Percentiles rank a stretch among this genome's conserved stretches.
These are phyloP conservation scores for Dendrocopos noguchii DNA, from an alignment of 2,113 vertebrate species.

Conservation along the genomic window DNA sequence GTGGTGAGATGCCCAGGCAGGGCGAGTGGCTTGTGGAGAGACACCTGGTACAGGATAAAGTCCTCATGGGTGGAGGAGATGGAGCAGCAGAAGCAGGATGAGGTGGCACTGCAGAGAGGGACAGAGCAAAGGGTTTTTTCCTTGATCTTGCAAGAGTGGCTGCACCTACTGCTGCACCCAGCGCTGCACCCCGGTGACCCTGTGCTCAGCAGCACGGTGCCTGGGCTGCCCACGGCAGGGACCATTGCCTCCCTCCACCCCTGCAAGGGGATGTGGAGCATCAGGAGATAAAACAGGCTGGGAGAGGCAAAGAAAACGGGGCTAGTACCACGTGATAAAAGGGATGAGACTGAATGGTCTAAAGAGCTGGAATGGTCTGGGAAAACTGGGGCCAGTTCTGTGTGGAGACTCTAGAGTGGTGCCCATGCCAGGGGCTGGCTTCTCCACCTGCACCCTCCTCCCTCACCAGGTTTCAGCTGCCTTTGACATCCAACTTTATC, in stretches of 20 bases:
- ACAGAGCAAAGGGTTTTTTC: not conserved
- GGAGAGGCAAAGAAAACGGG: not conserved
- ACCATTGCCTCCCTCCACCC: not conserved
- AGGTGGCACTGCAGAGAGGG: not conserved
- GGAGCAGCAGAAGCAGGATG: not conserved
- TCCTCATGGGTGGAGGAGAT: not conserved
- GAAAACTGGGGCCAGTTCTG: not conserved
- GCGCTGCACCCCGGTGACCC: not conserved
- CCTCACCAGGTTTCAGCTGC: not conserved
- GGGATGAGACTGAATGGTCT: not conserved
- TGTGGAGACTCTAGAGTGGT: not conserved
- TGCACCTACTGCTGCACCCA: not conserved
- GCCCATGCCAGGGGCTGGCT: accelerated
- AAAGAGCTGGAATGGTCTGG: not conserved
- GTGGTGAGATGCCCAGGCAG: not conserved
- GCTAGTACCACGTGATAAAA: not conserved
- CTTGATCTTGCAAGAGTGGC: not conserved
- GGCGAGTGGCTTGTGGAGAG: not conserved
- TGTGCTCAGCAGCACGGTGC: accelerated
- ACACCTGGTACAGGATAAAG: not conserved
- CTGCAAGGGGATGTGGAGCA: accelerated
- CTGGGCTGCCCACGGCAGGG: not conserved
- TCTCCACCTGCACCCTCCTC: not conserved
- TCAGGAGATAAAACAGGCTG: not conserved
- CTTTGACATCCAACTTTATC: not conserved